These are phyloP conservation scores for Misgurnus anguillicaudatus DNA, from an alignment of 2,113 vertebrate species.

Conservation along the genomic window DNA sequence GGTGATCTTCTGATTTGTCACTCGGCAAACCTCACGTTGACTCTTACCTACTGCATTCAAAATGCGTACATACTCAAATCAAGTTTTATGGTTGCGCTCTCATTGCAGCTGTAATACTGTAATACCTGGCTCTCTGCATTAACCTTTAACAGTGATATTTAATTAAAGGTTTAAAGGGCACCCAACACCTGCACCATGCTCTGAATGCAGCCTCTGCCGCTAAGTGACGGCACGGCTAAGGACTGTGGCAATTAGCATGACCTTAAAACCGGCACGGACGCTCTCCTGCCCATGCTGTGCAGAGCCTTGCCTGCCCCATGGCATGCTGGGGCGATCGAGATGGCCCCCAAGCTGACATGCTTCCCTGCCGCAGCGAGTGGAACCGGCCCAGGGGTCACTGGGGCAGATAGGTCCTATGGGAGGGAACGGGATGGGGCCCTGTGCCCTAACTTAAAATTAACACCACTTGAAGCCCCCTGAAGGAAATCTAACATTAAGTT, in stretches of 20 bases:
- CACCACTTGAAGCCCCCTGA: conserved; percentile 42
- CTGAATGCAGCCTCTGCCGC: conserved; percentile 53
- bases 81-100: conserved; percentile 61
- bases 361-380: conserved; percentile 53
- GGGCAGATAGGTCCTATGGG: conserved; percentile 54
- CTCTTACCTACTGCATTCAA: background rate
- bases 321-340: conserved; percentile 63
- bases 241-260: conserved; percentile 77
- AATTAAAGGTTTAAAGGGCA: conserved; percentile 76
- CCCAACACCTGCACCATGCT: conserved; percentile 66
- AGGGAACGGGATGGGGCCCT: conserved; percentile 36
- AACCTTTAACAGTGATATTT: conserved; percentile 79
- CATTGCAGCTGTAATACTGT: conserved; percentile 48
- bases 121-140: conserved; percentile 68
- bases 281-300: conserved; percentile 66
- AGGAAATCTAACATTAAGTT: conserved; percentile 5
- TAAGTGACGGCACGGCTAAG: conserved; percentile 63
- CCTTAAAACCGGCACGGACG: conserved; percentile 67
- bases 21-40: background rate
- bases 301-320: conserved; percentile 57
- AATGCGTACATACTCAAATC: conserved; percentile 21
- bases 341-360: conserved; percentile 45
- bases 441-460: conserved; percentile 59
- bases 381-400: conserved; percentile 65
- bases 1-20: background rate